Base-by-base conservation (phyloP, 2,797 vertebrate genomes). In the Anableps anableps region DNA sequence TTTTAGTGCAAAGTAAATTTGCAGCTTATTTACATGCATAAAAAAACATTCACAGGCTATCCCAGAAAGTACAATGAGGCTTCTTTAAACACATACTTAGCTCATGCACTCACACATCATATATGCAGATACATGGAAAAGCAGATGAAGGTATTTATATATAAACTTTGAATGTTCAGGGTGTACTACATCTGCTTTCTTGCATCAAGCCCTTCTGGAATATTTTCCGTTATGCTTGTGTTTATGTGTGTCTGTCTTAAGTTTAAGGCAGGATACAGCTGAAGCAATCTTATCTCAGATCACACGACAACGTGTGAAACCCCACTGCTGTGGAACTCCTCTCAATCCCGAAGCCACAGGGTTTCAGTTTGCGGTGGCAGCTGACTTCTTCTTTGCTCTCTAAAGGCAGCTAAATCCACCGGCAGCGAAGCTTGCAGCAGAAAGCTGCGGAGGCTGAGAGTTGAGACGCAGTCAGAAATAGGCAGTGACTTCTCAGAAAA, bases 311-410 rank as follows among this genome's bases (percentile, higher is more conserved):
- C 45, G 74, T 93, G 91, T 93, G 93, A 95, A 94, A 94, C 91
- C 91, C 90, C 88, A 91, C 87, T 85, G 88, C 89, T 88, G 85
- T 76, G 90, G 89, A 94, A 91, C 91, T 91, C 92, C 91, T 92
- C 88, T 88, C 80, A 45, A 92, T 94, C 88, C 93, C 80, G n/a
- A 86, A 93, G 88, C 94, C 93, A 78, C 93, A 91, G 83, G 87
- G 89, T 92, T 94, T 94, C 93, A 92, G 94, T 95, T 95, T 92
- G 94, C 83, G 95, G 94, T 93, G 85, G 91, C 91, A 89, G 91
- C 91, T 94, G 91, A 94, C 89, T 88, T 79, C 82, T 87, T 81
- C 34, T 86, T 77, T 80, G 71, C 5, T 82, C 83, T 88, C 76
- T 77, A 62, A 85, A 91, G 86, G 77, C 90, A 89, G 89, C 87